Evolutionary conservation across 2,888 invertebrate genomes (phyloP), one percentile per base, ranked within the genome.

Genomic region (Andrena minutula): DNA sequence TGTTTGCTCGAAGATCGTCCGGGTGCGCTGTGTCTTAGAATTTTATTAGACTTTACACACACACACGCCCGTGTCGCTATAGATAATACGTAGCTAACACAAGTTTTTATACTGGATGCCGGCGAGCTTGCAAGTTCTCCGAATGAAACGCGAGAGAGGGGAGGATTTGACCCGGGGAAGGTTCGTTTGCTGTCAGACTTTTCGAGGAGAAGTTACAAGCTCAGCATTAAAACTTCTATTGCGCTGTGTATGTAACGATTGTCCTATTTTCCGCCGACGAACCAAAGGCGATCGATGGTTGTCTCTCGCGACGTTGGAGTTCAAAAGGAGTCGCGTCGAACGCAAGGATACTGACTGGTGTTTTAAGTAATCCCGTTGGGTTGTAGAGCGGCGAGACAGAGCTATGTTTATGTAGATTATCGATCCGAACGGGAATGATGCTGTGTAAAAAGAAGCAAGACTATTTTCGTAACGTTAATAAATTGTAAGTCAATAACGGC

Each of bases 391-490:
- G 70, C 64, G 69, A 56, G 71, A 41, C 41, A 75, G 61, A 41
- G 84, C 70, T 84, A 85, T 87, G 83, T 86, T 85, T 89, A 84
- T 88, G 86, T 87, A 88, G 87, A 89, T 85, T 89, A 88, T 61
- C 82, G 83, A 88, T 88, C 84, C 87, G 87, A 71, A 85, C 87
- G 84, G 88, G 85, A 89, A 90, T 88, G 89, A 91, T 86, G 89
- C 84, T 91, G 91, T 91, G 91, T 90, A 91, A 90, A 90, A 88
- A 92, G 89, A 90, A 87, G 63, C 86, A 91, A 89, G 89, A 92
- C 90, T 93, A 93, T 93, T 93, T 93, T 93, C 93, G 88, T 93
- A 93, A 93, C 90, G 89, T 73, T 73, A 88, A 89, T 91, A 92
- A 91, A 92, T 91, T 92, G 81, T 93, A 93, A 93, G 92, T 93